Evolutionary conservation across 2,113 vertebrate genomes (phyloP).

Genomic region (Sphaerodactylus townsendi): DNA sequence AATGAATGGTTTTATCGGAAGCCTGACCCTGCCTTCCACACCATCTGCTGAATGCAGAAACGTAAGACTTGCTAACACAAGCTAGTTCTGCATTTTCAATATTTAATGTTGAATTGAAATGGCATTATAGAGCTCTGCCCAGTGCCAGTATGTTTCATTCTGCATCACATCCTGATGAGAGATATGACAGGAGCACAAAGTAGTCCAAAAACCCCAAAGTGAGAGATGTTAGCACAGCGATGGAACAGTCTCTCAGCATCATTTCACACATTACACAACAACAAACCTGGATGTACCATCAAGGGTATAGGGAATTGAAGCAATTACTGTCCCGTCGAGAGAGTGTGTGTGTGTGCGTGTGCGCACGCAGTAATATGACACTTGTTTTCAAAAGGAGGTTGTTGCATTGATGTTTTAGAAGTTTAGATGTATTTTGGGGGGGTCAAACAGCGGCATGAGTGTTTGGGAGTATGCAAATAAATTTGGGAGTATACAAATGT

Average conservation of each 20-base stretch:
- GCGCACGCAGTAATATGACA: too few species aligned
- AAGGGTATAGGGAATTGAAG: too few species aligned
- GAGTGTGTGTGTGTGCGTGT: too few species aligned
- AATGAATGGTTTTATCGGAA: slow-evolving; percentile 52
- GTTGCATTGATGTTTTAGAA: not conserved
- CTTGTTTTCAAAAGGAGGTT: not conserved
- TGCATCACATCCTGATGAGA: not conserved
- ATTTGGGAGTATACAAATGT: not conserved
- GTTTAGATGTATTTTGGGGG: too few species aligned
- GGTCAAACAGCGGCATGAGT: too few species aligned
- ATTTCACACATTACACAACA: not conserved
- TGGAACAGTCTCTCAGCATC: not conserved
- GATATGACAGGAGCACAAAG: not conserved
- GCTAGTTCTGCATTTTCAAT: slow-evolving; percentile 53
- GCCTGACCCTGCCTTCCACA: slow-evolving; percentile 37
- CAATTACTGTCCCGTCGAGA: too few species aligned
- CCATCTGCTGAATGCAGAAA: slow-evolving; percentile 66
- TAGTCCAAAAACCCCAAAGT: not conserved
- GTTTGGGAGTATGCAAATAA: not conserved
- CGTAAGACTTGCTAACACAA: slow-evolving; percentile 48
- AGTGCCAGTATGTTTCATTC: slow-evolving; percentile 13
- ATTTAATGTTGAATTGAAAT: slow-evolving; percentile 65
- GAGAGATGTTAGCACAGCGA: not conserved
- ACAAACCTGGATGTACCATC: not conserved
- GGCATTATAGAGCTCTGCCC: slow-evolving; percentile 48